Evolutionary conservation across 2,113 vertebrate species (phyloP).

Genomic region (Illadopsis cleaveri): DNA sequence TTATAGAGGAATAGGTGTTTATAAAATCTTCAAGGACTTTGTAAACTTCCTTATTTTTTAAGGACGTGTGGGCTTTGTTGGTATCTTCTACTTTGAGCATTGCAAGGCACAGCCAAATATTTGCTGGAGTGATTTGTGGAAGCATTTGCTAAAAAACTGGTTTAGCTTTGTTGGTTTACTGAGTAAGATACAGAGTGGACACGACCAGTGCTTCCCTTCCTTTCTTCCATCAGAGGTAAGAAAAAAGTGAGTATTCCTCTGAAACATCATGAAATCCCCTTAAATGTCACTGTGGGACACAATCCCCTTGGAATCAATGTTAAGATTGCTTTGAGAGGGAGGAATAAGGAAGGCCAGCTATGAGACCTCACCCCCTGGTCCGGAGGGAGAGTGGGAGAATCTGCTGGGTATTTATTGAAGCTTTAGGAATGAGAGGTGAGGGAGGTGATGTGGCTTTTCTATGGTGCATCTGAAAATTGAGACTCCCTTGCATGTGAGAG

Average conservation of each 20-base stretch:
- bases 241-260: not conserved
- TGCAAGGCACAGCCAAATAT: not conserved
- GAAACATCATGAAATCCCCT: not conserved
- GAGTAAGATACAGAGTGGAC: not conserved
- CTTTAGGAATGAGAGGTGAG: not conserved
- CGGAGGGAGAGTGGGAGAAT: not conserved
- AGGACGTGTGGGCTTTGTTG: not conserved
- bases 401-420: not conserved
- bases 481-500: not conserved
- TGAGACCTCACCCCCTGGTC: not conserved
- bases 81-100: not conserved
- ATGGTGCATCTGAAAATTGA: rapidly evolving
- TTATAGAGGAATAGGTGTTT: not conserved
- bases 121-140: not conserved
- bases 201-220: not conserved
- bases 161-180: not conserved
- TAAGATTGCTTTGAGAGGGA: not conserved
- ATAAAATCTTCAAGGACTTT: not conserved
- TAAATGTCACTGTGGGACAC: not conserved
- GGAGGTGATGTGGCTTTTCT: not conserved
- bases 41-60: not conserved
- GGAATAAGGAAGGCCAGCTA: not conserved
- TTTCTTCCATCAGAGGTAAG: not conserved
- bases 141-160: not conserved
- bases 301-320: not conserved